Conservation (phyloP, 2,888 invertebrate species). For the Eilema griseolum region DNA sequence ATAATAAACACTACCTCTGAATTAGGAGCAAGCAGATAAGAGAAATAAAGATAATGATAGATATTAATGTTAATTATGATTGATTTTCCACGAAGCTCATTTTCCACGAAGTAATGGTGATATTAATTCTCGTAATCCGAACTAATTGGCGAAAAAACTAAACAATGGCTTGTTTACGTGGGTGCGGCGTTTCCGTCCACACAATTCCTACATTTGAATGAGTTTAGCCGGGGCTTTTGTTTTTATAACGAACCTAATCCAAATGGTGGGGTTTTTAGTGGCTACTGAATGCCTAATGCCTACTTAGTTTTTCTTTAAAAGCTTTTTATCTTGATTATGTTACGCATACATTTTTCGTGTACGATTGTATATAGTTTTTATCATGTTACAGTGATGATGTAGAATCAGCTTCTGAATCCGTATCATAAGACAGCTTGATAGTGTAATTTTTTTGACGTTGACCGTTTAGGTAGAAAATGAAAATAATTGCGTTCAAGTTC, state of each 20-base stretch:
- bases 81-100: not conserved
- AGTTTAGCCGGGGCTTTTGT: conserved; percentile 28
- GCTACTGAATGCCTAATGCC: no score
- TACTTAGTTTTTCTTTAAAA: no score
- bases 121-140: conserved; percentile 48
- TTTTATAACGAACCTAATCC: conserved; percentile 16
- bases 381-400: no score
- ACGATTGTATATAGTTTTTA: no score
- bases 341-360: no score
- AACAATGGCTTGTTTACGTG: conserved; percentile 49
- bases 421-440: no score
- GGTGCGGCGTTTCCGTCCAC: conserved; percentile 45
- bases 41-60: not conserved
- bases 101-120: conserved; percentile 27
- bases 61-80: not conserved
- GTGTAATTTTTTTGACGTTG: no score
- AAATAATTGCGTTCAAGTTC: not conserved
- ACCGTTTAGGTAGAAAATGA: no score
- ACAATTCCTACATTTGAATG: conserved; percentile 32
- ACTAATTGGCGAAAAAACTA: conserved; percentile 55
- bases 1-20: no score
- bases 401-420: no score
- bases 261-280: not conserved
- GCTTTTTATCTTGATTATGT: no score
- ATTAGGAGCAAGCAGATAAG: no score